Percentiles rank a stretch among this genome's conserved stretches.
These are phyloP conservation scores for Troilus luridus DNA, from an alignment of 2,888 invertebrate genomes.

Conservation along the genomic window DNA sequence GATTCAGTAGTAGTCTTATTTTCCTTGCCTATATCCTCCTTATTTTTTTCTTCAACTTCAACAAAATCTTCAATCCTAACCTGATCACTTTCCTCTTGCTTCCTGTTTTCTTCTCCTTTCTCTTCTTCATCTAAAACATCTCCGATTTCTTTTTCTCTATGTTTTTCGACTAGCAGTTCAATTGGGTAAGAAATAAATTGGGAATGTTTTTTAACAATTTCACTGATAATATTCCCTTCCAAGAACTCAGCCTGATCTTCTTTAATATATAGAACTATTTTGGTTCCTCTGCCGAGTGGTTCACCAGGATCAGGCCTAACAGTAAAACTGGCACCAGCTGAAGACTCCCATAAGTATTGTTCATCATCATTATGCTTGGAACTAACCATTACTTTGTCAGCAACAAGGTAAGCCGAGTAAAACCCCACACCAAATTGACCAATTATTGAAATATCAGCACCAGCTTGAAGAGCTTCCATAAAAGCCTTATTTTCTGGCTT, in stretches of 20 bases:
- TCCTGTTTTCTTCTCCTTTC: constrained; percentile 82
- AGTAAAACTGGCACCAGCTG: constrained; percentile 98
- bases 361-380: constrained; percentile 99
- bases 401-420: constrained; percentile 98
- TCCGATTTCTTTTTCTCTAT: constrained; percentile 93
- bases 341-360: constrained; percentile 98
- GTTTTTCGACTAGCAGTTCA: constrained; percentile 94
- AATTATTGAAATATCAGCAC: constrained; percentile 99
- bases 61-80: constrained; percentile 82
- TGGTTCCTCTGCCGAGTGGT: constrained; percentile 93
- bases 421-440: constrained; percentile 99
- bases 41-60: constrained; percentile 81
- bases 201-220: constrained; percentile 98
- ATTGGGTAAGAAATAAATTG: constrained; percentile 99
- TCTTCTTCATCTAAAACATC: constrained; percentile 95
- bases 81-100: constrained; percentile 73
- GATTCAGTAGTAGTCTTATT: constrained; percentile 98
- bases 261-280: constrained; percentile 93
- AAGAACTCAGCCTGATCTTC: constrained; percentile 96
- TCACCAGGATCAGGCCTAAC: constrained; percentile 84
- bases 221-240: constrained; percentile 95
- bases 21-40: constrained; percentile 79
- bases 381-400: constrained; percentile 92
- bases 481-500: constrained; percentile 99
- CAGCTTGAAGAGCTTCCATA: constrained; percentile 99